Conservation (phyloP, 2,888 invertebrate species). For the Ecliptopera silaceata region DNA sequence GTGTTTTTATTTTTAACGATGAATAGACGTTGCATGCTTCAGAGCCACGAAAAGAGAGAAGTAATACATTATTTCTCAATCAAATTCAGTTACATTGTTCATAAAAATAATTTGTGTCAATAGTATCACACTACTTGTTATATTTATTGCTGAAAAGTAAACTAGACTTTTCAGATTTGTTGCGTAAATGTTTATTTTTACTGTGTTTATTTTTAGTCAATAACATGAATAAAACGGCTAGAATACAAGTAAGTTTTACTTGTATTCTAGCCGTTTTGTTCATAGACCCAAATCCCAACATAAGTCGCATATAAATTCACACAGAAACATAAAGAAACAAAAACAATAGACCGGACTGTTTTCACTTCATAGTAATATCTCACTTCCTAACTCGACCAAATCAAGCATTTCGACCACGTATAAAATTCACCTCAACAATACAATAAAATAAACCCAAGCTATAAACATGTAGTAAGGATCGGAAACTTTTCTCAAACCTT, state of each 20-base stretch:
- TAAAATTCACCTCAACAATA: conserved; percentile 29
- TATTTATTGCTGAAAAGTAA: too few species aligned
- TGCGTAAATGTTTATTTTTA: too few species aligned
- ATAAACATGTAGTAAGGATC: conserved; percentile 29
- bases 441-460: conserved; percentile 33
- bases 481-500: conserved; percentile 25
- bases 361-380: conserved; percentile 21
- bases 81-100: too few species aligned
- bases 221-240: too few species aligned
- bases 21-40: background rate
- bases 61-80: too few species aligned
- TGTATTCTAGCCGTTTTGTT: too few species aligned
- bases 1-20: background rate
- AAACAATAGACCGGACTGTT: conserved; percentile 12
- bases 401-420: conserved; percentile 25
- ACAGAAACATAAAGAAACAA: conserved; percentile 3
- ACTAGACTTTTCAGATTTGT: too few species aligned
- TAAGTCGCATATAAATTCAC: conserved; percentile 11
- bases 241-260: too few species aligned
- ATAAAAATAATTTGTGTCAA: too few species aligned
- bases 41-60: too few species aligned
- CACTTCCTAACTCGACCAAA: conserved; percentile 17
- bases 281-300: background rate
- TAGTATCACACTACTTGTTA: too few species aligned
- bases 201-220: too few species aligned